Evolutionary conservation across 2,113 vertebrate species (phyloP).

Genomic region (Calypte anna): DNA sequence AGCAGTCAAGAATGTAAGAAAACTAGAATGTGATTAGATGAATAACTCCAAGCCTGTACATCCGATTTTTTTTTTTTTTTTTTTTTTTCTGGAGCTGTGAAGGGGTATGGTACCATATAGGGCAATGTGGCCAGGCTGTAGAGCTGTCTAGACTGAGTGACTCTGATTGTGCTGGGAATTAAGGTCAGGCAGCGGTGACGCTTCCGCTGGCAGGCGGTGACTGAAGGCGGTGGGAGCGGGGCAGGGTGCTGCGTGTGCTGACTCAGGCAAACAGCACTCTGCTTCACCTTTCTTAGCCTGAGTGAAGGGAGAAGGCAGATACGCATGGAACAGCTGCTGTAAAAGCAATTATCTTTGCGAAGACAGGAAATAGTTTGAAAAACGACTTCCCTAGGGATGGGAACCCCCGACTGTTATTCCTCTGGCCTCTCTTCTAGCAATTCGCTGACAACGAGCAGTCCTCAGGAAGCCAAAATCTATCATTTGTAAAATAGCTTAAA

Average conservation of each 20-base stretch:
- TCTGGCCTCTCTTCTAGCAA: not conserved
- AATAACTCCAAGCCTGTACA: fast-evolving
- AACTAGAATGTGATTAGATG: not conserved
- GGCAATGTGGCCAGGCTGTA: not conserved
- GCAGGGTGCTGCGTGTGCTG: constrained; percentile 45
- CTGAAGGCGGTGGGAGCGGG: not conserved
- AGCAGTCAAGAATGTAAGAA: not conserved
- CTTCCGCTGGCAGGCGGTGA: constrained; percentile 45
- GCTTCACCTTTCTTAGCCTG: not conserved
- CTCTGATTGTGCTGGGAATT: not conserved
- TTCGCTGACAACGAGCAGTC: not conserved
- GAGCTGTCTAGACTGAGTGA: constrained; percentile 50
- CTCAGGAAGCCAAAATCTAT: not conserved
- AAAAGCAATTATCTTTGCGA: not conserved
- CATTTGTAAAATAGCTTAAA: not conserved
- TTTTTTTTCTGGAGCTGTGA: no score
- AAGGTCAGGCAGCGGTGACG: constrained; percentile 9
- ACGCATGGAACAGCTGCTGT: fast-evolving
- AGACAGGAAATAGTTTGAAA: not conserved
- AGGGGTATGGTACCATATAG: not conserved
- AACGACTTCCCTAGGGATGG: not conserved
- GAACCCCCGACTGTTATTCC: not conserved
- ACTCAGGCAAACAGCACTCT: constrained; percentile 20
- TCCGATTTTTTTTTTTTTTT: no score
- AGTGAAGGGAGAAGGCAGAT: not conserved